phyloP scores from a whole-genome alignment of 2,113 vertebrate species.

The Zosterops lateralis region DNA sequence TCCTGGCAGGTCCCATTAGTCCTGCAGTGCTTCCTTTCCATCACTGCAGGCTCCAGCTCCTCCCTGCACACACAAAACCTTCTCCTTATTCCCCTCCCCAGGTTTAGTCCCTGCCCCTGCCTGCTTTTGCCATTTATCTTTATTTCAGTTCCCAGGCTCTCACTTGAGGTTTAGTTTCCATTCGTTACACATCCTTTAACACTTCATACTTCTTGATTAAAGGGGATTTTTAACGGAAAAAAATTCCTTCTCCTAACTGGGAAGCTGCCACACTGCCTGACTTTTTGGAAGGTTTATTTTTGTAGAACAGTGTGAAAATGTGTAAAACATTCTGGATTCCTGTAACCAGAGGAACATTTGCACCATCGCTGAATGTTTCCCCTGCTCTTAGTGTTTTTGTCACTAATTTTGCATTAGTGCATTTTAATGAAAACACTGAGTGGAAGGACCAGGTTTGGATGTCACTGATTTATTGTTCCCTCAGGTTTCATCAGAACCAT shows the following conservation, averaged over 20 bases:
- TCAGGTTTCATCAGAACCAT: background rate
- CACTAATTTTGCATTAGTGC: background rate
- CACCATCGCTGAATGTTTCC: background rate
- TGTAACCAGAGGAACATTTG: background rate
- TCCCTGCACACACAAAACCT: accelerated
- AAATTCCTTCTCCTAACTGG: background rate
- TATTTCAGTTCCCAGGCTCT: background rate
- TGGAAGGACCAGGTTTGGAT: background rate
- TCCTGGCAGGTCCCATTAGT: background rate
- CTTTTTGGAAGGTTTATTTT: background rate
- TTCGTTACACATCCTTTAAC: background rate
- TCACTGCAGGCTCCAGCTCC: background rate
- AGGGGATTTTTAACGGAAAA: background rate
- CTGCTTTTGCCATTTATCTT: background rate
- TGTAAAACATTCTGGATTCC: background rate
- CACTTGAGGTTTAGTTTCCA: background rate
- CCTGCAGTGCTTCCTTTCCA: background rate
- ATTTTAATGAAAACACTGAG: background rate
- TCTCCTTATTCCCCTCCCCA: background rate
- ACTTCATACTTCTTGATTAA: background rate
- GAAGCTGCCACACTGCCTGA: background rate
- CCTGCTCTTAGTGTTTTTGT: background rate
- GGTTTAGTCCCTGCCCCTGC: background rate
- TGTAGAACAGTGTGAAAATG: background rate
- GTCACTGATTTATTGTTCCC: background rate